phyloP scores from a whole-genome alignment of 1,140 invertebrate genomes.

The Macrobrachium rosenbergii region DNA sequence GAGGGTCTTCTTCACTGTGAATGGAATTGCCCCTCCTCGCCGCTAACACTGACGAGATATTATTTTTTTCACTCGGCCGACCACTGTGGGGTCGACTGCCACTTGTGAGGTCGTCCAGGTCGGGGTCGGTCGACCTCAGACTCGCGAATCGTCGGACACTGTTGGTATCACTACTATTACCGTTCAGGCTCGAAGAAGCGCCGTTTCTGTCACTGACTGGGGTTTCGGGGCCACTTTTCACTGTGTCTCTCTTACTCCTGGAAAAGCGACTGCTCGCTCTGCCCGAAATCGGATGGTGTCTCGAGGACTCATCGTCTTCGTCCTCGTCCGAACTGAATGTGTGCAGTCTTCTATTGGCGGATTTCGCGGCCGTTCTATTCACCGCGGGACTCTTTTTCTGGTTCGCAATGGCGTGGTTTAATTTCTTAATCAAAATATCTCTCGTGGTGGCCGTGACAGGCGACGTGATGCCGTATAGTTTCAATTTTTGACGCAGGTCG shows the following conservation, averaged over 20 bases:
- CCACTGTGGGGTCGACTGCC: too few species aligned
- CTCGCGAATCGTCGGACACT: too few species aligned
- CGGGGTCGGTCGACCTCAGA: too few species aligned
- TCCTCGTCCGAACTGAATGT: slow-evolving; percentile 58
- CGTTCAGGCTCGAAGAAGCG: too few species aligned
- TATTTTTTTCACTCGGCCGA: too few species aligned
- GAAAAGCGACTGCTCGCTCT: slow-evolving; percentile 4
- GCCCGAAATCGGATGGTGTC: neutral
- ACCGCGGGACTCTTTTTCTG: slow-evolving; percentile 20
- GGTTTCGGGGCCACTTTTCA: slow-evolving; percentile 1
- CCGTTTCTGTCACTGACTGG: neutral
- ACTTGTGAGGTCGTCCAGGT: too few species aligned
- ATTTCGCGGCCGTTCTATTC: slow-evolving; percentile 13
- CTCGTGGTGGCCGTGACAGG: slow-evolving; percentile 53
- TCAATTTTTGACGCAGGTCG: slow-evolving; percentile 37
- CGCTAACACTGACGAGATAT: too few species aligned
- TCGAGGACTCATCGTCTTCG: slow-evolving; percentile 41
- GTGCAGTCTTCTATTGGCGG: slow-evolving; percentile 21
- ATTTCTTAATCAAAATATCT: slow-evolving; percentile 54
- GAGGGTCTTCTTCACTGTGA: neutral
- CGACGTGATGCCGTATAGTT: slow-evolving; percentile 44
- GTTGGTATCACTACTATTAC: too few species aligned
- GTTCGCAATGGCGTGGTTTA: slow-evolving; percentile 50
- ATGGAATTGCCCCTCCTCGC: neutral
- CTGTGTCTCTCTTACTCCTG: slow-evolving; percentile 9